Evolutionary conservation across 1,140 invertebrate species (phyloP).

Genomic region (Doryteuthis pealeii): DNA sequence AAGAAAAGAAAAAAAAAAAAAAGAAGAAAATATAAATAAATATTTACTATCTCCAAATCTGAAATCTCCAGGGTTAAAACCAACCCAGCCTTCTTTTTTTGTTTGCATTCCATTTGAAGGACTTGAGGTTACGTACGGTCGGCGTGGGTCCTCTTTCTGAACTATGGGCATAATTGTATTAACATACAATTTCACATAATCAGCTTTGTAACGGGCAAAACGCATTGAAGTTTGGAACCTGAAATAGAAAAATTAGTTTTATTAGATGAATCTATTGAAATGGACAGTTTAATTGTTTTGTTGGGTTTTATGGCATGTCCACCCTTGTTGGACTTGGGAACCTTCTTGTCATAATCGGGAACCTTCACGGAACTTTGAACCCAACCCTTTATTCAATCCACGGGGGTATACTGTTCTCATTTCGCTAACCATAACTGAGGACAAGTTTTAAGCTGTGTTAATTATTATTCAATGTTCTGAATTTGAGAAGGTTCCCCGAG

Average conservation of each 20-base stretch:
- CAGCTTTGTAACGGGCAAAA: slow-evolving; percentile 53
- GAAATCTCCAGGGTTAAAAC: slow-evolving; percentile 74
- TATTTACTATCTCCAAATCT: slow-evolving; percentile 83
- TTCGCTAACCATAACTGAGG: too few relatives aligned
- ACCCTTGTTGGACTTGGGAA: too few relatives aligned
- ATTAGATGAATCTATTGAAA: too few relatives aligned
- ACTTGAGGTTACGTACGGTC: slow-evolving; percentile 82
- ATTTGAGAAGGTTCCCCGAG: too few relatives aligned
- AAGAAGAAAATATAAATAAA: neutral
- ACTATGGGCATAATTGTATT: slow-evolving; percentile 74
- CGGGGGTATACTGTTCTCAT: too few relatives aligned
- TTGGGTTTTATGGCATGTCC: too few relatives aligned
- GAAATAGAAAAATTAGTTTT: neutral
- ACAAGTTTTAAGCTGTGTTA: too few relatives aligned
- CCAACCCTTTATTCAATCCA: too few relatives aligned
- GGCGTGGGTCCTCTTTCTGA: slow-evolving; percentile 65
- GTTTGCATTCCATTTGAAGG: slow-evolving; percentile 86
- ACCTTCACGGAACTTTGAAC: too few relatives aligned
- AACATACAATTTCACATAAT: slow-evolving; percentile 87
- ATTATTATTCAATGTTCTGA: too few relatives aligned
- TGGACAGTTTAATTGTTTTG: too few relatives aligned
- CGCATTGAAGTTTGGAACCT: slow-evolving; percentile 39
- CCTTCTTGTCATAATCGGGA: too few relatives aligned
- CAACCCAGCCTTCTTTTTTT: slow-evolving; percentile 72
- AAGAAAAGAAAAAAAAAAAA: neutral